A percentile compares a stretch with the other conserved stretches of the same genome.
Evolutionary conservation across 1,140 invertebrate genomes (phyloP).

Genomic region (Uloborus diversus): DNA sequence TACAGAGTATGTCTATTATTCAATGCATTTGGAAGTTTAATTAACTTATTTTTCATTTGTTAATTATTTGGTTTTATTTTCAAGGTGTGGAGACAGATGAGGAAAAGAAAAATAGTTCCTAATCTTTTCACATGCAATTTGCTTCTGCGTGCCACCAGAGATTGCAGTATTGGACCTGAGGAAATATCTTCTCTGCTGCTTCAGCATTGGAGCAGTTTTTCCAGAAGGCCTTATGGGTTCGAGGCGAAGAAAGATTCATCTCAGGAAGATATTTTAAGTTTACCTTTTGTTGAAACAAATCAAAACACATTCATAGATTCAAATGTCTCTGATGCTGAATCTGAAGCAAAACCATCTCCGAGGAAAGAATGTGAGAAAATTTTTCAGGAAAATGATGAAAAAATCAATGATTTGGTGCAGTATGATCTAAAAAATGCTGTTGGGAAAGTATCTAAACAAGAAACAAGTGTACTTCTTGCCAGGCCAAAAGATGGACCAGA

Average conservation of each 20-base stretch:
- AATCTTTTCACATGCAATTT: constrained; percentile 81
- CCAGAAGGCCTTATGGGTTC: constrained; percentile 38
- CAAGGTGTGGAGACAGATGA: constrained; percentile 84
- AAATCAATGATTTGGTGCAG: not conserved
- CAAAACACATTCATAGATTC: not conserved
- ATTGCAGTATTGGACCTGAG: constrained; percentile 77
- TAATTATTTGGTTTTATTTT: too few relatives aligned
- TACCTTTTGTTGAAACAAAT: not conserved
- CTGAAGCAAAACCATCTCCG: not conserved
- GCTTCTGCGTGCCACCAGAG: constrained; percentile 77
- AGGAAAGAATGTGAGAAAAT: not conserved
- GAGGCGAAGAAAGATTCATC: constrained; percentile 3
- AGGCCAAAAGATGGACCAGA: constrained; percentile 5
- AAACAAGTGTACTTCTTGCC: not conserved
- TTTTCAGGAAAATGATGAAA: not conserved
- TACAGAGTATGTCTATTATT: too few relatives aligned
- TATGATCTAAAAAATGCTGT: not conserved
- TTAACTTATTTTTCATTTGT: too few relatives aligned
- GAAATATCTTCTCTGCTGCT: constrained; percentile 44
- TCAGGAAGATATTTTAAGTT: not conserved
- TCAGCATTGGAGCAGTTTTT: constrained; percentile 34
- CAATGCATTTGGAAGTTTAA: too few relatives aligned
- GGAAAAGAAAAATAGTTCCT: constrained; percentile 72
- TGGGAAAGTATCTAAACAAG: too few relatives aligned
- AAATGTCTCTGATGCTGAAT: not conserved